Conservation (phyloP, 2,888 invertebrate species). For the Cephus pygmeus region DNA sequence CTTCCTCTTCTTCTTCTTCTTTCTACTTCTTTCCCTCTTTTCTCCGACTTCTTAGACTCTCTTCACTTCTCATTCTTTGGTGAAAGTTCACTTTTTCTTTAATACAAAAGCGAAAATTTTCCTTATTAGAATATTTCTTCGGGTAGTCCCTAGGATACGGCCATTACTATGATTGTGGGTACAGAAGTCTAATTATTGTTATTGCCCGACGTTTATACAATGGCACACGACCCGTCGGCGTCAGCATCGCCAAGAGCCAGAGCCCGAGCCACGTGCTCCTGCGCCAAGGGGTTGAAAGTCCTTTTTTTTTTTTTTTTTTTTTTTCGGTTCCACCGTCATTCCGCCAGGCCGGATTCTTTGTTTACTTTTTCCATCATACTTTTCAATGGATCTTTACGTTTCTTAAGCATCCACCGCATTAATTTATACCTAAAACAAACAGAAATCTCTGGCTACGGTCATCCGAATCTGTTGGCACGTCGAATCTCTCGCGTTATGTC, state of each 20-base stretch:
- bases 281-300: background rate
- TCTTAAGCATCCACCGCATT: background rate
- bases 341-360: background rate
- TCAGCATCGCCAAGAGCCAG: background rate
- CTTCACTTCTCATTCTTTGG: background rate
- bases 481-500: background rate
- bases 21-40: conserved; percentile 48
- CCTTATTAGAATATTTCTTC: conserved; percentile 62
- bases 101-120: conserved; percentile 63
- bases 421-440: background rate
- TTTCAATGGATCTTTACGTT: background rate
- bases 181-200: conserved; percentile 55
- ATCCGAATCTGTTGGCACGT: background rate
- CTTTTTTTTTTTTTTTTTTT: background rate
- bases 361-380: background rate
- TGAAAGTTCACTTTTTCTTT: conserved; percentile 45
- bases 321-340: background rate
- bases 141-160: conserved; percentile 20
- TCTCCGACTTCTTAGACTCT: background rate
- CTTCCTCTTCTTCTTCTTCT: conserved; percentile 21
- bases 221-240: background rate
- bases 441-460: background rate
- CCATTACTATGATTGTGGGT: conserved; percentile 60
- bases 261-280: background rate
- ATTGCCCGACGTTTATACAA: conserved; percentile 9